These are phyloP conservation scores for Calliphora vomitoria DNA, from an alignment of 2,888 invertebrate genomes.

Conservation along the genomic window DNA sequence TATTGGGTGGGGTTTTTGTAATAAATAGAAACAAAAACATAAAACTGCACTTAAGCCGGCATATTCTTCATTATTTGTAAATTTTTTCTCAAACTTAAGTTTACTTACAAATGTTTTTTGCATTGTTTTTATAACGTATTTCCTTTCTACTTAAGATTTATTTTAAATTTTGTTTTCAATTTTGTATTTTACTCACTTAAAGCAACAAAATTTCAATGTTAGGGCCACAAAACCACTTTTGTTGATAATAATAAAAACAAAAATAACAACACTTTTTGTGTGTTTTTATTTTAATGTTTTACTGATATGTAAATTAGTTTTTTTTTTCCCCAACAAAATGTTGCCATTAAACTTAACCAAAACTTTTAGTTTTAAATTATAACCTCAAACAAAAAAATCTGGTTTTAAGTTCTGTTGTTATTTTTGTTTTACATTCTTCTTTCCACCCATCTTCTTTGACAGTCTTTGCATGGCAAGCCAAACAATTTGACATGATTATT, in stretches of 20 bases:
- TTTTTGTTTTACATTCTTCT: constrained; percentile 5
- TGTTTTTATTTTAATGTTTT: not conserved
- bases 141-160: not conserved
- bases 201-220: constrained; percentile 35
- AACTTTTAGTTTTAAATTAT: constrained; percentile 30
- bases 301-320: constrained; percentile 56
- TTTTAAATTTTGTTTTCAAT: not conserved
- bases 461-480: not conserved
- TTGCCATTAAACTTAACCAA: constrained; percentile 19
- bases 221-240: constrained; percentile 38
- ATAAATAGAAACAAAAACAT: not conserved
- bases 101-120: not conserved
- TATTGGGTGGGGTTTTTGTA: constrained; percentile 23
- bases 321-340: constrained; percentile 9
- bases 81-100: not conserved
- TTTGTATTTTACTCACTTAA: constrained; percentile 19
- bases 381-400: constrained; percentile 34
- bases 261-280: constrained; percentile 13
- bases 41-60: constrained; percentile 13
- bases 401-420: constrained; percentile 26
- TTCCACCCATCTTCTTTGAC: not conserved
- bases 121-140: not conserved
- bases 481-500: constrained; percentile 34
- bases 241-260: constrained; percentile 4
- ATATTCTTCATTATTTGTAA: constrained; percentile 1